Evolutionary conservation across 2,113 vertebrate species (phyloP), one percentile per base, ranked within the genome.

Genomic region (Eulacestoma nigropectus): DNA sequence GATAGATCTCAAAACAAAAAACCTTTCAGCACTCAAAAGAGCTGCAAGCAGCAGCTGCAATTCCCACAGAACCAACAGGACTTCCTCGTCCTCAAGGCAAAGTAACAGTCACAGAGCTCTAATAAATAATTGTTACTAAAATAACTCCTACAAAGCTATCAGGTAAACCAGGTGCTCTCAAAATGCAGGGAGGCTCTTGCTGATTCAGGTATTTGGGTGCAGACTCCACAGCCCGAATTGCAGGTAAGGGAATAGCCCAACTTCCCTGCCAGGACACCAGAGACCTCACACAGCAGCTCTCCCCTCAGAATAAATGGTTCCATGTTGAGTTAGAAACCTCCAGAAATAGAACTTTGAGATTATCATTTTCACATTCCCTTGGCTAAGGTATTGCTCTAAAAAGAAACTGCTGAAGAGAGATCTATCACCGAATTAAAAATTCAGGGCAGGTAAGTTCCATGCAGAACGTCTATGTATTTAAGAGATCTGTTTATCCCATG

Each of bases 341-440:
- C 86, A 89, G 76, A 95, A 84, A 81, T 1, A 75, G 84, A 53
- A 42, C 35, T 50, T 50, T 7, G n/a, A 32, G 46, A 83, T 30
- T 9, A 9, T 12, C 3, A 22, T 70, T 57, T 42, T 25, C 72
- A 80, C 39, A 27, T 57, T 90, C 80, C 83, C 83, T 59, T 65
- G 19, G 55, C 68, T 84, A 39, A 93, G 42, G 35, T 16, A 55
- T 26, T 88, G 70, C 72, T 92, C 79, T 74, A 84, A 94, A 91
- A 95, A 72, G 65, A 85, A 87, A 91, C 44, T 65, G 49, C 85
- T 93, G 33, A 68, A 69, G 23, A 93, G 42, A 83, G 37, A 78
- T 52, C 49, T 88, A 35, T 57, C 42, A 73, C n/a, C 47, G 32
- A 70, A 95, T 69, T 88, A 42, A 95, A 95, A 93, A 93, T 93